phyloP scores from a whole-genome alignment of 1,140 invertebrate genomes.

The Drosophila repletoides region DNA sequence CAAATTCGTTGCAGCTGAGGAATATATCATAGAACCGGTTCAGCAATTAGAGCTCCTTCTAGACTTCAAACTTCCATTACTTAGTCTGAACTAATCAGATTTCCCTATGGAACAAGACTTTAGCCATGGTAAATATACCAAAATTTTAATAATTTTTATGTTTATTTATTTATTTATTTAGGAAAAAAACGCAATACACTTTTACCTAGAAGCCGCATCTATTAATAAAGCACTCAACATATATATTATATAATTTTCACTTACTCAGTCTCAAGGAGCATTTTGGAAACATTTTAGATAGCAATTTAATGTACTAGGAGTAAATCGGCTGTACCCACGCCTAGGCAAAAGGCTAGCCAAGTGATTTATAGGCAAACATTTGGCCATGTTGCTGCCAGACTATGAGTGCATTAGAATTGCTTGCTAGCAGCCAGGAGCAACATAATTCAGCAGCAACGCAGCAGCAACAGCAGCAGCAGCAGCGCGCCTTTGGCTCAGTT shows the following conservation, averaged over 20 bases:
- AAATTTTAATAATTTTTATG: no score
- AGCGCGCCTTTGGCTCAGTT: conserved; percentile 64
- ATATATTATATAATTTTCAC: background rate
- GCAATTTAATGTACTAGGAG: conserved; percentile 26
- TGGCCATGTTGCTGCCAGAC: conserved; percentile 26
- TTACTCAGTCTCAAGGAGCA: background rate
- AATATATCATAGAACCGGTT: no score
- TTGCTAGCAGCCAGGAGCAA: conserved; percentile 18
- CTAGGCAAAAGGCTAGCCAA: conserved; percentile 1
- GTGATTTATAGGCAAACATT: conserved; percentile 32
- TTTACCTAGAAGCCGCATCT: no score
- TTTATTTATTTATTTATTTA: no score
- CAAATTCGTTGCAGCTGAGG: no score
- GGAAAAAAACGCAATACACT: no score
- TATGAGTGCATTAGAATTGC: conserved; percentile 44
- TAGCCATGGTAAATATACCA: no score
- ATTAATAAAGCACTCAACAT: background rate
- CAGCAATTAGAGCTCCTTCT: no score
- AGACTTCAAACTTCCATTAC: no score
- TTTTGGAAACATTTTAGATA: conserved; percentile 8
- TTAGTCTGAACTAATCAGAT: no score
- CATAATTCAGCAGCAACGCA: conserved; percentile 71
- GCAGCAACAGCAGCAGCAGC: no score
- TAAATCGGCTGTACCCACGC: conserved; percentile 33
- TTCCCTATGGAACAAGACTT: no score